phyloP scores from a whole-genome alignment of 2,113 vertebrate genomes.

The Colinus virginianus region DNA sequence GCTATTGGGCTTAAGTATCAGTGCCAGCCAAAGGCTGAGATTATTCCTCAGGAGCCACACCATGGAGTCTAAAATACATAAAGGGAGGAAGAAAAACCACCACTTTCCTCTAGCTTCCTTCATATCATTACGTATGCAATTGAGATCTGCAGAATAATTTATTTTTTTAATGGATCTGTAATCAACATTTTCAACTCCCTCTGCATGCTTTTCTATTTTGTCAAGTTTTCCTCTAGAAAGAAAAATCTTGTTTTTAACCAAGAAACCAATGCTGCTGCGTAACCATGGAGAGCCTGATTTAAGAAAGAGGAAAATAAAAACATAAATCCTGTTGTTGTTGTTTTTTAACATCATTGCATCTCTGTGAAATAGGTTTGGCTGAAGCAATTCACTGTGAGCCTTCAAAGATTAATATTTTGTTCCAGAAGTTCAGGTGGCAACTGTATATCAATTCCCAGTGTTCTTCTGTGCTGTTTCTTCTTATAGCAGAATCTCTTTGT shows the following conservation, averaged over 20 bases:
- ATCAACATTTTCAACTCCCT: background rate
- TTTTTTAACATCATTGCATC: background rate
- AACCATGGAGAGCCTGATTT: background rate
- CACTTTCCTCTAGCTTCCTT: background rate
- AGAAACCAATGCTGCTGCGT: background rate
- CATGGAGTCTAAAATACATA: background rate
- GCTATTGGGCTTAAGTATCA: constrained; percentile 15
- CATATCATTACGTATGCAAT: background rate
- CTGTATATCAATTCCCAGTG: background rate
- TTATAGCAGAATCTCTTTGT: background rate
- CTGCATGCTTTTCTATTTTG: background rate
- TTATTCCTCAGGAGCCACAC: background rate
- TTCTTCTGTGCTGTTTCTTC: background rate
- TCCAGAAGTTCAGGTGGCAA: background rate
- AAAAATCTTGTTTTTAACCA: background rate
- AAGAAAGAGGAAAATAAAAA: background rate
- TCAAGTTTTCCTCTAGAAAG: background rate
- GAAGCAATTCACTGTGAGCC: background rate
- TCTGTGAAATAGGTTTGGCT: background rate
- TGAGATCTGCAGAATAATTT: background rate
- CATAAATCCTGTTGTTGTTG: background rate
- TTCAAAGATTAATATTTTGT: background rate
- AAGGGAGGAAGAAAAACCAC: background rate
- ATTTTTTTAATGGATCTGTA: background rate
- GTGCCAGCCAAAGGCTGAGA: background rate